Conservation (phyloP, 2,888 invertebrate genomes). For the Drosophila fulvimacula region DNA sequence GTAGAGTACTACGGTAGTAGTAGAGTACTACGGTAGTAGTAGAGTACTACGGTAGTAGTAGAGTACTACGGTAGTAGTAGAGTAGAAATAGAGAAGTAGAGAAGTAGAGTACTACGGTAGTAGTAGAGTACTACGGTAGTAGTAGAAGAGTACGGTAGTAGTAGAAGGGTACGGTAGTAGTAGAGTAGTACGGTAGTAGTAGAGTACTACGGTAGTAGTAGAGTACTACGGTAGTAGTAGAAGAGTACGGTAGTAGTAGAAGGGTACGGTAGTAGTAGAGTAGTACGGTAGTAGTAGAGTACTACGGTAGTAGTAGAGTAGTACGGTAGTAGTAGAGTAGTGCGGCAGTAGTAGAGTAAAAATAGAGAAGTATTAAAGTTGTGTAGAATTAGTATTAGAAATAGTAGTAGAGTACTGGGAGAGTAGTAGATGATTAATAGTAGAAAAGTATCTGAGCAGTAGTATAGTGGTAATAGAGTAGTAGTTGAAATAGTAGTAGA, state of each 20-base stretch:
- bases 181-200: neutral
- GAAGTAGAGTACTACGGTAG: neutral
- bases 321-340: too few species aligned
- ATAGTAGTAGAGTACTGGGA: neutral
- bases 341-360: too few species aligned
- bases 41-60: too few species aligned
- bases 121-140: neutral
- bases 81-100: too few species aligned
- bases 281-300: too few species aligned
- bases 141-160: neutral
- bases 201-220: neutral
- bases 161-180: neutral
- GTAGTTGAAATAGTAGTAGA: neutral
- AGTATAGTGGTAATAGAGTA: neutral
- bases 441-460: neutral
- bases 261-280: too few species aligned
- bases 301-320: too few species aligned
- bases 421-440: neutral
- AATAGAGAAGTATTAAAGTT: too few species aligned
- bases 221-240: neutral
- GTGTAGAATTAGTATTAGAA: neutral
- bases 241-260: too few species aligned
- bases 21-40: too few species aligned
- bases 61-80: too few species aligned
- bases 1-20: too few species aligned